Conservation (phyloP, 2,888 invertebrate species). For the Patella caerulea region DNA sequence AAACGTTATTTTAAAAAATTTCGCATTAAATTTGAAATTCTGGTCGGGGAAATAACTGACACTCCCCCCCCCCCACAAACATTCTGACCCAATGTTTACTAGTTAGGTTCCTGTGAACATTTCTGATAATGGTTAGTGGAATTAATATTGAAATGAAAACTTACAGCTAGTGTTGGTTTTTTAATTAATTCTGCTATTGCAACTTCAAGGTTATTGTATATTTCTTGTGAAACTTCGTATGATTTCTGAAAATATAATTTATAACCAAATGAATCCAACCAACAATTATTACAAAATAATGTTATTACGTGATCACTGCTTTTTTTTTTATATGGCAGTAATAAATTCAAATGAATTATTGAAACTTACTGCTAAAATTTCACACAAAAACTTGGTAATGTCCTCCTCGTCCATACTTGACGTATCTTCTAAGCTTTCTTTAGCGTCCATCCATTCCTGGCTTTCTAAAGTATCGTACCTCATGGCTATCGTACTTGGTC, state of each 20-base stretch:
- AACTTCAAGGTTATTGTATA: slow-evolving; percentile 40
- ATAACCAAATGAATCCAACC: too few relatives aligned
- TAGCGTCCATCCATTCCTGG: slow-evolving; percentile 65
- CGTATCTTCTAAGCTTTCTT: slow-evolving; percentile 59
- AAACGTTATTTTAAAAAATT: too few relatives aligned
- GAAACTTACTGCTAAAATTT: slow-evolving; percentile 53
- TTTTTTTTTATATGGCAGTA: too few relatives aligned
- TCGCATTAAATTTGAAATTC: too few relatives aligned
- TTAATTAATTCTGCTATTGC: slow-evolving; percentile 43
- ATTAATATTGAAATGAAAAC: slow-evolving; percentile 15
- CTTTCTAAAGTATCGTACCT: slow-evolving; percentile 59
- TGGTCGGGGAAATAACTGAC: too few relatives aligned
- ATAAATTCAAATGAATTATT: neutral
- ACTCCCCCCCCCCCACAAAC: too few relatives aligned
- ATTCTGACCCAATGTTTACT: slow-evolving; percentile 1
- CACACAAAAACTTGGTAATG: slow-evolving; percentile 54
- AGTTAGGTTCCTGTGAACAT: slow-evolving; percentile 9
- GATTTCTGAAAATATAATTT: slow-evolving; percentile 38
- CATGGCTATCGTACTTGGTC: slow-evolving; percentile 60
- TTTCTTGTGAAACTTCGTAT: slow-evolving; percentile 38
- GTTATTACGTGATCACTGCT: too few relatives aligned
- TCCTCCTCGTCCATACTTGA: slow-evolving; percentile 50
- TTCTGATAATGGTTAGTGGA: too few relatives aligned
- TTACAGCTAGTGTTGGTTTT: slow-evolving; percentile 48
- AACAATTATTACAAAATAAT: too few relatives aligned